Evolutionary conservation across 2,113 vertebrate genomes (phyloP).

Genomic region (Tamias sibiricus): DNA sequence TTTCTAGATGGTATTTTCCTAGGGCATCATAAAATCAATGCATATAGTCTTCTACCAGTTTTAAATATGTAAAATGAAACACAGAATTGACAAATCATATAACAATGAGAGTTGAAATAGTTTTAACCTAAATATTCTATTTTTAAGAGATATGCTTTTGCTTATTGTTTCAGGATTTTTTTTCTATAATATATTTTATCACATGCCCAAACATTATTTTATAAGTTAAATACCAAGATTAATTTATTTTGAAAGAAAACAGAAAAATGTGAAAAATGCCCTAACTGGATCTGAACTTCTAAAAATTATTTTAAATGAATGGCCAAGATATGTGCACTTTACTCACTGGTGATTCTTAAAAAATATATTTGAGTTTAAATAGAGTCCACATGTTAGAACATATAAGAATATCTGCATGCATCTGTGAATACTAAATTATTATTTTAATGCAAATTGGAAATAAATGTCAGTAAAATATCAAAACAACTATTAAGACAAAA

Average conservation of each 20-base stretch:
- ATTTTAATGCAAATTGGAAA: neutral
- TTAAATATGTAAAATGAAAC: conserved; percentile 8
- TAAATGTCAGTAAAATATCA: conserved; percentile 19
- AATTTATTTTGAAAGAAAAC: neutral
- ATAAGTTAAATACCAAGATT: neutral
- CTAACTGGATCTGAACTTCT: neutral
- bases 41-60: neutral
- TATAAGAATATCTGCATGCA: neutral
- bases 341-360: neutral
- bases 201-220: neutral
- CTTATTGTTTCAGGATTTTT: neutral
- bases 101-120: neutral
- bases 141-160: neutral
- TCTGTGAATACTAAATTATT: neutral
- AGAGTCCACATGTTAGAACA: neutral
- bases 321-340: neutral
- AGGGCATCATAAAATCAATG: neutral
- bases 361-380: neutral
- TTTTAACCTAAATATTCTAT: neutral
- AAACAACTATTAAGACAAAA: neutral
- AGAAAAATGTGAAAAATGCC: neutral
- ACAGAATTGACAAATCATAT: neutral
- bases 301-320: neutral
- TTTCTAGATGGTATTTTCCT: neutral
- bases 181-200: neutral